Evolutionary conservation across 2,113 vertebrate genomes (phyloP).

Genomic region (Nesoenas mayeri): DNA sequence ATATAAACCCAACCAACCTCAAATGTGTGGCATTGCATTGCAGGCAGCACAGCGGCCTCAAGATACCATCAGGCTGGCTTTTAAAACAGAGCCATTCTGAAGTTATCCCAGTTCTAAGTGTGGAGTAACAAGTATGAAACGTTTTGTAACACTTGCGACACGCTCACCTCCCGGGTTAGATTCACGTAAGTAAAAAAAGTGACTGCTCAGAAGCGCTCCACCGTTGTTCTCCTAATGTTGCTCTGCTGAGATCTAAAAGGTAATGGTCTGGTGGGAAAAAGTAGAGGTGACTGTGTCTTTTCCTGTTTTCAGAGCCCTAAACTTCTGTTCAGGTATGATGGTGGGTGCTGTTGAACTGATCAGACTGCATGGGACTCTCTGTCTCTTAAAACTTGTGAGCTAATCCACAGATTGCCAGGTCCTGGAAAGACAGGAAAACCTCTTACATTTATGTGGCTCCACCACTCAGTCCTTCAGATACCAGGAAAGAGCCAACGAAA

Average conservation of each 20-base stretch:
- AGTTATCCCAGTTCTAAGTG: background rate
- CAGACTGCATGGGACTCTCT: rapidly evolving
- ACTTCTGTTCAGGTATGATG: background rate
- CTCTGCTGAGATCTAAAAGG: background rate
- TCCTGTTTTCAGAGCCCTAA: background rate
- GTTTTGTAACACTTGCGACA: background rate
- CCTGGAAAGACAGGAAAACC: background rate
- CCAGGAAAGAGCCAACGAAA: background rate
- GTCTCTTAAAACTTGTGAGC: background rate
- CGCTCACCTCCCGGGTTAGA: background rate
- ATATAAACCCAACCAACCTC: background rate
- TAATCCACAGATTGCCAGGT: background rate
- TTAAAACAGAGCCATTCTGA: background rate
- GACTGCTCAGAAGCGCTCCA: background rate
- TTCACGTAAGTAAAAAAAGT: background rate
- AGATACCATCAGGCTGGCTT: background rate
- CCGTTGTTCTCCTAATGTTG: background rate
- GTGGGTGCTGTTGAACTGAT: rapidly evolving
- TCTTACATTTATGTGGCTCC: rapidly evolving
- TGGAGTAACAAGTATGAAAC: background rate
- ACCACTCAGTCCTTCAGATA: rapidly evolving
- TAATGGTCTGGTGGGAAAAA: rapidly evolving
- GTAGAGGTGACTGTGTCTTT: background rate
- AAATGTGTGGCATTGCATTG: rapidly evolving
- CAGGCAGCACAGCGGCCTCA: background rate